phyloP scores from a whole-genome alignment of 2,797 vertebrate species.

The Neostethus bicornis region DNA sequence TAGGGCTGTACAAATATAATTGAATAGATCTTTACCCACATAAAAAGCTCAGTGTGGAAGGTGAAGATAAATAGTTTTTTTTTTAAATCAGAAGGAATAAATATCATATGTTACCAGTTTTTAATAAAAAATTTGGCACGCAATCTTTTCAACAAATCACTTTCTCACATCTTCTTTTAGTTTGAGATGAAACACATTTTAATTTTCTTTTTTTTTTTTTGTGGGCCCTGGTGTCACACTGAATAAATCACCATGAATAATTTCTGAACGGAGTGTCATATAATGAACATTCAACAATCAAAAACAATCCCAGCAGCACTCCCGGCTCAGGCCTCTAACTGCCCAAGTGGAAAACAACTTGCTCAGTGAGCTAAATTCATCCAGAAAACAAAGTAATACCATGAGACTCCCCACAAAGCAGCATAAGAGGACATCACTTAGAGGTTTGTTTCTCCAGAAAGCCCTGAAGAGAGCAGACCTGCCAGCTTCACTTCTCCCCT shows the following conservation, averaged over 20 bases:
- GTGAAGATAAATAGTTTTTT: too few relatives aligned
- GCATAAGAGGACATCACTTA: conserved; percentile 62
- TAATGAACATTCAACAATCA: conserved; percentile 39
- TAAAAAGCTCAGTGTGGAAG: too few relatives aligned
- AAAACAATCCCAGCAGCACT: conserved; percentile 17
- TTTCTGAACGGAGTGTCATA: conserved; percentile 16
- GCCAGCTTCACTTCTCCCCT: conserved; percentile 60
- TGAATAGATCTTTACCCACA: too few relatives aligned
- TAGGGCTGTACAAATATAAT: too few relatives aligned
- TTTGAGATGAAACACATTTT: conserved; percentile 18
- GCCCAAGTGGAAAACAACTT: conserved; percentile 41
- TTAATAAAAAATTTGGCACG: conserved; percentile 24
- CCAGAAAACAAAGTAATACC: conserved; percentile 30
- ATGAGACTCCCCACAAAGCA: conserved; percentile 44
- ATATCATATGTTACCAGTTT: conserved; percentile 28
- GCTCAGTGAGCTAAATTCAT: conserved; percentile 38
- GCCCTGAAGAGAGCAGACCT: conserved; percentile 32
- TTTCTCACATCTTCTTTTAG: conserved; percentile 13
- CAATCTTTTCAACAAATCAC: conserved; percentile 20
- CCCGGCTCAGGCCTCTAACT: conserved; percentile 14
- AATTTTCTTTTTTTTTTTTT: conserved; percentile 25
- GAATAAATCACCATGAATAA: conserved; percentile 25
- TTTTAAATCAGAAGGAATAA: conserved; percentile 20
- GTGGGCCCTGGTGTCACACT: conserved; percentile 16
- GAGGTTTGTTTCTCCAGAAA: conserved; percentile 59